phyloP scores from a whole-genome alignment of 92 coral and sea anemone genomes.

The Palythoa heliodiscus region DNA sequence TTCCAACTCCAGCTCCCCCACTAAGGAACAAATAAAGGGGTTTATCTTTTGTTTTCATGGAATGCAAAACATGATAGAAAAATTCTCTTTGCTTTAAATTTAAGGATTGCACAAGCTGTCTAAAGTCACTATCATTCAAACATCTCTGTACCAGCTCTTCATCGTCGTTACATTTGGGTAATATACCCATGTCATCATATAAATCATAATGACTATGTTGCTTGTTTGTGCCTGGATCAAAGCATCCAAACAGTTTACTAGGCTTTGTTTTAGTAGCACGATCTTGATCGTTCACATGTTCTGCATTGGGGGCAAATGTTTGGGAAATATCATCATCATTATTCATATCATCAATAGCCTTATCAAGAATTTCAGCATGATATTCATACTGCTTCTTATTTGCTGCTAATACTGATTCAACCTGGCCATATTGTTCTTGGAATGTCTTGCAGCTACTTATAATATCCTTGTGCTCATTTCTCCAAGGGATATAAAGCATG shows the following conservation, averaged over 20 bases:
- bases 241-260: constrained; percentile 39
- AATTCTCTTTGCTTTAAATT: not conserved
- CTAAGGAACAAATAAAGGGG: constrained; percentile 48
- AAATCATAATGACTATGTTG: constrained; percentile 5
- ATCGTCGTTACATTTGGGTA: constrained; percentile 1
- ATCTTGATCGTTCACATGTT: constrained; percentile 50
- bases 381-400: constrained; percentile 5
- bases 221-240: constrained; percentile 49
- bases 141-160: not conserved
- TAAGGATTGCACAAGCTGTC: not conserved
- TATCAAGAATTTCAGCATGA: constrained; percentile 6
- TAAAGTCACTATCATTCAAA: not conserved
- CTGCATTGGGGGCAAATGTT: constrained; percentile 34
- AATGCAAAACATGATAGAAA: constrained; percentile 43
- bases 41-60: constrained; percentile 40
- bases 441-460: constrained; percentile 37
- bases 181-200: not conserved
- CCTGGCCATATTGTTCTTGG: constrained; percentile 2
- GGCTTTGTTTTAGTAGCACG: constrained; percentile 34
- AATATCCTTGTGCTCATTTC: constrained; percentile 55
- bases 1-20: constrained; percentile 66
- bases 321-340: constrained; percentile 5
- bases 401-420: not conserved
- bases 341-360: not conserved
- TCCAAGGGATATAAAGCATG: constrained; percentile 59